These are phyloP conservation scores for Cryptoleucopteryx plumbea DNA, from an alignment of 2,113 vertebrate genomes.

Conservation along the genomic window DNA sequence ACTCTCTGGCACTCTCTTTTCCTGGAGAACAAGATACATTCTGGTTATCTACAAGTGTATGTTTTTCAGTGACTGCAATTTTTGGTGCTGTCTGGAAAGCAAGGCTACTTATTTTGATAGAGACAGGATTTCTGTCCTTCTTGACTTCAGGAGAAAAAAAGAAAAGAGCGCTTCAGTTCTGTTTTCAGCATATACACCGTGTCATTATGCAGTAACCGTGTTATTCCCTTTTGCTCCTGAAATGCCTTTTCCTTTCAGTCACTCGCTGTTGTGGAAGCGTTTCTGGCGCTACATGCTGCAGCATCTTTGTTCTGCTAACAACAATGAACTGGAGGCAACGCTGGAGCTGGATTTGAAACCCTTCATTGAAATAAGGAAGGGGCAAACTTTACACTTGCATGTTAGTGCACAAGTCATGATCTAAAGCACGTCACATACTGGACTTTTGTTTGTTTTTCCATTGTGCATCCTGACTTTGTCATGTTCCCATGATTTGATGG, in stretches of 20 bases:
- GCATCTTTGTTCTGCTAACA: background rate
- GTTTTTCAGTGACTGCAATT: background rate
- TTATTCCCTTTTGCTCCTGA: background rate
- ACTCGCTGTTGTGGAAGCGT: background rate
- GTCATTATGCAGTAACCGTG: background rate
- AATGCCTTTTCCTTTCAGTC: constrained; percentile 8
- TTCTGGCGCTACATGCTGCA: background rate
- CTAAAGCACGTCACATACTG: background rate
- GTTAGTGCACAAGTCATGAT: background rate
- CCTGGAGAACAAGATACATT: constrained; percentile 10
- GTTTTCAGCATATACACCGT: background rate
- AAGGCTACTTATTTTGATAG: background rate
- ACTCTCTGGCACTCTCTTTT: background rate
- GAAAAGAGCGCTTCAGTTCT: background rate
- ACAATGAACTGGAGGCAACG: rapidly evolving
- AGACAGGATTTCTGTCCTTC: background rate
- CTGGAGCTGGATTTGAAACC: background rate
- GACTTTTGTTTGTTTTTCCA: background rate
- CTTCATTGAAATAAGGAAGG: background rate
- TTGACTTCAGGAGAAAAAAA: background rate
- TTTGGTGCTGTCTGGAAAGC: constrained; percentile 21
- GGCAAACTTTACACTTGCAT: background rate
- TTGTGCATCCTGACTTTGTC: background rate
- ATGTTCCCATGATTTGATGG: background rate
- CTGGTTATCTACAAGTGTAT: background rate